Base-by-base conservation (phyloP, 2,113 vertebrate genomes). In the Proterorhinus semilunaris region DNA sequence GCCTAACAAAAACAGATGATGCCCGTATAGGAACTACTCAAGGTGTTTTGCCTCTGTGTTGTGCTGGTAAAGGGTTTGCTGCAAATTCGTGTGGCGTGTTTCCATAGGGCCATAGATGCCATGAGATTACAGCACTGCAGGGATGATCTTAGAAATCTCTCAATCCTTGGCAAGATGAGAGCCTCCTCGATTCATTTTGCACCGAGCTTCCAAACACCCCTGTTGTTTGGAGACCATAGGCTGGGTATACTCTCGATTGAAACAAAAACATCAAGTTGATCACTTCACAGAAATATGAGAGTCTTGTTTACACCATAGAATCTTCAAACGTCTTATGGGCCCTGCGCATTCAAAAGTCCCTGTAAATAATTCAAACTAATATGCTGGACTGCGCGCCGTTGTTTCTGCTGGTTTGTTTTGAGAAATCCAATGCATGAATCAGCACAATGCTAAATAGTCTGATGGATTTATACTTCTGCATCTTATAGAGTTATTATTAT, bases 391-490 rank as follows among this genome's bases (percentile, higher is more conserved):
- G 12, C 0, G 74, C 15, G 62, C 8, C 10, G 46, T 4, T 1
- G 9, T 66, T 74, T 74, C 44, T 17, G 64, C 13, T 68, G 1
- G 13, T 66, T 36, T 49, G 16, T 47, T 62, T 50, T 9, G 7
- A n/a, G 50, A 17, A 50, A 46, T 4, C 10, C 42, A 17, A 68
- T 46, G 16, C 48, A 46, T 62, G 68, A 86, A 16, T 83, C 79
- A 79, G 75, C 72, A 69, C 76, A 85, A 80, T 77, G 46, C 72
- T 70, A 66, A 82, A 55, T 4, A 49, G 62, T 49, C 54, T 58
- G 63, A 82, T 68, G 78, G 75, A 86, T 80, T 80, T 51, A 74
- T 72, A 54, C 46, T 27, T 70, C 58, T 72, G 52, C 68, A 0
- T 69, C 55, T 68, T 57, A 50, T 63, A 47, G 62, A 78, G 69